Conservation (phyloP, 92 coral and sea anemone genomes). For the Diadumene lineata region DNA sequence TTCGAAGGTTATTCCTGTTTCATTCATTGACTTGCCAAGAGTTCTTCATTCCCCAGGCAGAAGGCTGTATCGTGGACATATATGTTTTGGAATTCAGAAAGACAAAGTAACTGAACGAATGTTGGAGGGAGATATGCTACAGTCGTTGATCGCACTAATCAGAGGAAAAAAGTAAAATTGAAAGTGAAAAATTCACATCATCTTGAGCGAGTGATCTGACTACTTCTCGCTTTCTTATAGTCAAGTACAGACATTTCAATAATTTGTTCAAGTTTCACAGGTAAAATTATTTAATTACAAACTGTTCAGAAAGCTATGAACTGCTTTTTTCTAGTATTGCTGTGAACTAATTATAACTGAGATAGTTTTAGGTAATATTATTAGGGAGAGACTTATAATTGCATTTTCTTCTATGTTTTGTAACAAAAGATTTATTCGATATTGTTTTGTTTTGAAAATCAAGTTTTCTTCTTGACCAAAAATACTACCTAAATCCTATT, state of each 20-base stretch:
- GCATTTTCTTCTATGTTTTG: not conserved
- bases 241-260: not conserved
- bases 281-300: not conserved
- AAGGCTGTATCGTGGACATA: conserved; percentile 38
- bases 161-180: conserved; percentile 36
- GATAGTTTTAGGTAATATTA: not conserved
- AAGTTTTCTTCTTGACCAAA: too few relatives aligned
- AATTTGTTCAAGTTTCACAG: not conserved
- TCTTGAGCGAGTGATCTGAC: not conserved
- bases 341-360: not conserved
- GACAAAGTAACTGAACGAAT: conserved; percentile 65
- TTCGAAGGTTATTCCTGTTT: conserved; percentile 64
- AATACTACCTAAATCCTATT: not conserved
- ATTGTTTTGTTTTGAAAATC: not conserved
- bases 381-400: not conserved
- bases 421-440: not conserved
- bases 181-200: not conserved
- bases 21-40: conserved; percentile 68
- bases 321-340: too few relatives aligned
- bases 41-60: conserved; percentile 44
- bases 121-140: conserved; percentile 66
- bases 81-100: conserved; percentile 62
- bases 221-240: not conserved
- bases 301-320: not conserved
- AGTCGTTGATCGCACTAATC: conserved; percentile 64